A percentile compares a stretch with the other conserved stretches of the same genome.
phyloP scores from a whole-genome alignment of 2,113 vertebrate genomes.

The Oceanodroma tethys region DNA sequence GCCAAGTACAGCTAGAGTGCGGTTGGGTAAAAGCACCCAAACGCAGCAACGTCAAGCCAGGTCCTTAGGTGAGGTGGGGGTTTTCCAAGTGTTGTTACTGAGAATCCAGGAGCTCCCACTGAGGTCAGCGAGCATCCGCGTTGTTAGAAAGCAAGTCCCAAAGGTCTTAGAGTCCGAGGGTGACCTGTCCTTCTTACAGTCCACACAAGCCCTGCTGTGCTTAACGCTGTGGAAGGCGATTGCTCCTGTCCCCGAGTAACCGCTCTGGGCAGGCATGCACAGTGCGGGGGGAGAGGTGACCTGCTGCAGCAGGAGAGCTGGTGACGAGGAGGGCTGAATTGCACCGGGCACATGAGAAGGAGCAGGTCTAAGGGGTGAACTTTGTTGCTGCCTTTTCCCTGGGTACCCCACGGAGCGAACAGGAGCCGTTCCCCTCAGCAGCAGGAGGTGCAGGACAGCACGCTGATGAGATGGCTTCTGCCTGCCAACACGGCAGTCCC shows the following conservation, averaged over 20 bases:
- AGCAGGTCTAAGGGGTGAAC: background rate
- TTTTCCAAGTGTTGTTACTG: accelerated
- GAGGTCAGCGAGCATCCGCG: background rate
- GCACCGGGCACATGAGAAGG: background rate
- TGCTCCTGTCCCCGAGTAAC: background rate
- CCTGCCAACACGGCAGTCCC: background rate
- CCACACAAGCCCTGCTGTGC: background rate
- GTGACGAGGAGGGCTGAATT: accelerated
- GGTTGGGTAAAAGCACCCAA: background rate
- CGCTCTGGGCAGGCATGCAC: background rate
- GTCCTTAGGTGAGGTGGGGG: background rate
- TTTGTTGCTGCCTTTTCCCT: background rate
- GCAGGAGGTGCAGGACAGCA: background rate
- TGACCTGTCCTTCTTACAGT: background rate
- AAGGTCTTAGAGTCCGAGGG: accelerated
- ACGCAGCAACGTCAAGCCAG: accelerated
- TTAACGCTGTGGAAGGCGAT: accelerated
- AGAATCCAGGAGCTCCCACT: background rate
- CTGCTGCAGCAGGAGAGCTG: background rate
- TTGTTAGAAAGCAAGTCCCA: background rate
- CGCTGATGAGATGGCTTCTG: background rate
- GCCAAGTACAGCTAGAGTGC: background rate
- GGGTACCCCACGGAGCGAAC: background rate
- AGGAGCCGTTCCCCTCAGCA: background rate
- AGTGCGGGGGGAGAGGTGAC: accelerated